Conservation (phyloP, 2,888 invertebrate genomes). For the Scaptomyza flava region DNA sequence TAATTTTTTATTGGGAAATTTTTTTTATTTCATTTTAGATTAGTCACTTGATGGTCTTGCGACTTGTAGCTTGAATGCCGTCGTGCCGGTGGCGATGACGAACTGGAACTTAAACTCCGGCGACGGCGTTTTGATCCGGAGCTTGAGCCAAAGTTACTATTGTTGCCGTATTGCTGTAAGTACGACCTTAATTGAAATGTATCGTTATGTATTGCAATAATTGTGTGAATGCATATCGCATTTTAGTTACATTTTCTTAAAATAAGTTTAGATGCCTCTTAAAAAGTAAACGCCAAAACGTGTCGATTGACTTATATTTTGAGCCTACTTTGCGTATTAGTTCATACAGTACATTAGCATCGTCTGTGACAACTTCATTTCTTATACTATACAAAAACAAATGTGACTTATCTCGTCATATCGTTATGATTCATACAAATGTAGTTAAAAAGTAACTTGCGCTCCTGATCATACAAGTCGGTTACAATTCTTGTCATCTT, state of each 20-base stretch:
- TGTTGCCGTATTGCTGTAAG: conserved; percentile 86
- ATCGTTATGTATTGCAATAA: not conserved
- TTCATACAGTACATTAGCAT: too few relatives aligned
- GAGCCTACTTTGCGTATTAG: too few relatives aligned
- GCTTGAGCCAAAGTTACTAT: conserved; percentile 87
- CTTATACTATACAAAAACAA: too few relatives aligned
- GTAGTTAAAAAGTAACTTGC: conserved; percentile 53
- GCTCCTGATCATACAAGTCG: conserved; percentile 54
- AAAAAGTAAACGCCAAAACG: conserved; percentile 10
- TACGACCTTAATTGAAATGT: conserved; percentile 73
- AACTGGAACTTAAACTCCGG: conserved; percentile 4
- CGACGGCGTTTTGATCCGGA: conserved; percentile 20
- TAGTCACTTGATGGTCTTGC: not conserved
- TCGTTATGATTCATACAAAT: conserved; percentile 30
- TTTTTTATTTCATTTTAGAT: too few relatives aligned
- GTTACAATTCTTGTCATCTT: conserved; percentile 43
- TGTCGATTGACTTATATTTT: too few relatives aligned
- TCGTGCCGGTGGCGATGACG: not conserved
- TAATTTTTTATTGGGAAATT: not conserved
- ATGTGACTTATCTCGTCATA: too few relatives aligned
- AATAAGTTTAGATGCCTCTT: not conserved
- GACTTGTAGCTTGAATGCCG: conserved; percentile 16
- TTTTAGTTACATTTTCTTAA: conserved; percentile 16
- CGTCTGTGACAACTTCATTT: not conserved
- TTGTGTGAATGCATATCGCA: not conserved